phyloP scores from a whole-genome alignment of 1,140 invertebrate species.

The Rhyzopertha dominica region DNA sequence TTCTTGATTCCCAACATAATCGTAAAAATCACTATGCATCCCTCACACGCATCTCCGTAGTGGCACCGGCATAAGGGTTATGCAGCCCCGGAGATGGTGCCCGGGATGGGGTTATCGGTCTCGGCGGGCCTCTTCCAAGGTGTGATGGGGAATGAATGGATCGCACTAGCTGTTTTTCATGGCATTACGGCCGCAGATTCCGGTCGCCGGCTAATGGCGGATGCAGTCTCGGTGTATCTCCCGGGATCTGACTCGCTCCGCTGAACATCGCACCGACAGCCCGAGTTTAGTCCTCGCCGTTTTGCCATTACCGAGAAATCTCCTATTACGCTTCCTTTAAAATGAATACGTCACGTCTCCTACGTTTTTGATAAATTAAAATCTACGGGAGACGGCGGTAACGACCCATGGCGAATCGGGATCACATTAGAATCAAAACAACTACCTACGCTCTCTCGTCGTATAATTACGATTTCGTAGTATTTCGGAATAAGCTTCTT shows the following conservation, averaged over 20 bases:
- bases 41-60: slow-evolving; percentile 22
- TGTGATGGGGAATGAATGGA: slow-evolving; percentile 44
- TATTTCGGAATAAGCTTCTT: too few species aligned
- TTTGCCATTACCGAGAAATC: background rate
- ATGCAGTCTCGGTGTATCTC: slow-evolving; percentile 18
- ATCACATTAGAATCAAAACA: too few species aligned
- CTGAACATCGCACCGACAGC: slow-evolving; percentile 19
- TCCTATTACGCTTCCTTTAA: too few species aligned
- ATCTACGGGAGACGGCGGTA: too few species aligned
- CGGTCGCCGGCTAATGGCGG: slow-evolving; percentile 24
- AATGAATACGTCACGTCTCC: too few species aligned
- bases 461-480: too few species aligned
- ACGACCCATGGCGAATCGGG: too few species aligned
- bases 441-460: too few species aligned
- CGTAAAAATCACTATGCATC: slow-evolving; percentile 47
- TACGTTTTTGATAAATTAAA: too few species aligned
- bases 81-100: slow-evolving; percentile 40
- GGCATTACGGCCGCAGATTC: slow-evolving; percentile 37
- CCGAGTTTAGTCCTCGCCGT: slow-evolving; percentile 14
- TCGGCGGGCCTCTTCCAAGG: slow-evolving; percentile 39
- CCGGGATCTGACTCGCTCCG: slow-evolving; percentile 12
- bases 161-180: slow-evolving; percentile 34
- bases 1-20: slow-evolving; percentile 45
- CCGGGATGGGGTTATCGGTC: slow-evolving; percentile 44
- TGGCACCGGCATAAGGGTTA: slow-evolving; percentile 41